Conservation (phyloP, 2,113 vertebrate species). For the Athene cunicularia region DNA sequence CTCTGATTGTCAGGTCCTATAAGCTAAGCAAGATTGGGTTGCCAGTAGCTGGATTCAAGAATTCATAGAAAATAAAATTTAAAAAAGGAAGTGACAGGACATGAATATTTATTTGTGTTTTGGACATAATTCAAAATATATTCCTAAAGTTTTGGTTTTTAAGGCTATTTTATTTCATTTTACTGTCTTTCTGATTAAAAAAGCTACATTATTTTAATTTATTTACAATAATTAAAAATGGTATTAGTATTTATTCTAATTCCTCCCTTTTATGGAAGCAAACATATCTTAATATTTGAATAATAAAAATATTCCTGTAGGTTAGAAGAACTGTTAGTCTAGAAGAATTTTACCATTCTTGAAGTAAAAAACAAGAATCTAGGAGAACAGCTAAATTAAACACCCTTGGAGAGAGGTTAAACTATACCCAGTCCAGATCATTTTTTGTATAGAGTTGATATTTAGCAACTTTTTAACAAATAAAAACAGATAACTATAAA, state of each 20-base stretch:
- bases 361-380: background rate
- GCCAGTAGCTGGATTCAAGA: background rate
- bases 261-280: background rate
- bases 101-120: background rate
- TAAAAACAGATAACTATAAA: background rate
- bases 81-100: background rate
- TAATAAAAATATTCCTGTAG: background rate
- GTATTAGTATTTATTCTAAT: background rate
- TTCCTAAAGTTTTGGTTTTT: background rate
- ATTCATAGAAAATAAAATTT: background rate
- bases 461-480: background rate
- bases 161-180: background rate
- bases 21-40: background rate
- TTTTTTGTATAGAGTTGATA: background rate
- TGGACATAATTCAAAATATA: background rate
- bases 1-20: slow-evolving; percentile 8
- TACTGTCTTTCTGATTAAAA: background rate
- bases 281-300: background rate
- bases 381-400: background rate
- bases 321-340: background rate
- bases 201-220: accelerated
- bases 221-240: background rate
- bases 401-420: background rate
- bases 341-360: background rate
- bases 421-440: background rate